phyloP scores from a whole-genome alignment of 2,113 vertebrate genomes.

The Hylia prasina region DNA sequence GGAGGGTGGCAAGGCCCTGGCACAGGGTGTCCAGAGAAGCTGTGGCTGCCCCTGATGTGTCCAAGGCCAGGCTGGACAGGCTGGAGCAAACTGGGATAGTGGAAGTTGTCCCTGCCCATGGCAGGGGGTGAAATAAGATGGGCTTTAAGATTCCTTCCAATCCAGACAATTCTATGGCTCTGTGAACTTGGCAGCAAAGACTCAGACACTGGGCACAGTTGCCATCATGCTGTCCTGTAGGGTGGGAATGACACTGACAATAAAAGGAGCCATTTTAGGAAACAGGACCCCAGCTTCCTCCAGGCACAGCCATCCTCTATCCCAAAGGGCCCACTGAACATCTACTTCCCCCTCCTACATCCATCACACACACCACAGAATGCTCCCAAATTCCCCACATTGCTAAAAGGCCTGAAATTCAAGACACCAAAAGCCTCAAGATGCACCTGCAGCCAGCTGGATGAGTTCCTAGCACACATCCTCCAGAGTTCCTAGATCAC shows the following conservation, averaged over 20 bases:
- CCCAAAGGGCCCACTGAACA: not conserved
- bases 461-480: not conserved
- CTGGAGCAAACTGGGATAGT: rapidly evolving
- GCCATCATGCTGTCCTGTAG: not conserved
- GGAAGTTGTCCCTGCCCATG: not conserved
- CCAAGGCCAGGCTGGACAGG: rapidly evolving
- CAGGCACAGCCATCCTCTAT: not conserved
- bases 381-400: not conserved
- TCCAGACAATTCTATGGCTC: not conserved
- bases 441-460: not conserved
- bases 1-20: rapidly evolving
- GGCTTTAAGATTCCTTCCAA: not conserved
- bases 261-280: not conserved
- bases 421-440: not conserved
- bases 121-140: rapidly evolving
- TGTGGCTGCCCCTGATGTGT: not conserved
- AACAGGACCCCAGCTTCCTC: not conserved
- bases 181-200: not conserved
- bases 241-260: not conserved
- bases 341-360: not conserved
- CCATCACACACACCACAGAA: not conserved
- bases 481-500: not conserved
- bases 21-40: not conserved
- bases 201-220: not conserved
- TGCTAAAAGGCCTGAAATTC: slow-evolving; percentile 6